Evolutionary conservation across 1,140 invertebrate genomes (phyloP).

Genomic region (Pseudoatta argentina): DNA sequence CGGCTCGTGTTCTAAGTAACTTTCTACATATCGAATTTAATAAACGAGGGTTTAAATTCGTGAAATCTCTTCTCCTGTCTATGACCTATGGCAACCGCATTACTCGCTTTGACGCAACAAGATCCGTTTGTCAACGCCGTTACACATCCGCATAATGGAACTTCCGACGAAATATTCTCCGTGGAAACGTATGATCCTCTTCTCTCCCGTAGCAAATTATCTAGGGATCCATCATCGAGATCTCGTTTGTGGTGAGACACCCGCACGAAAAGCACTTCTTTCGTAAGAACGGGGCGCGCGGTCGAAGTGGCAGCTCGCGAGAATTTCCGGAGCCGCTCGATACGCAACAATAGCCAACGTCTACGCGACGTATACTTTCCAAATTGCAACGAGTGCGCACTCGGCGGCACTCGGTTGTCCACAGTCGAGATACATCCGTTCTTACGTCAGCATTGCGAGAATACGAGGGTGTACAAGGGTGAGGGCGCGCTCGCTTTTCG

Average conservation of each 20-base stretch:
- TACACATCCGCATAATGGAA: not conserved
- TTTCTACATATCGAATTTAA: conserved; percentile 1
- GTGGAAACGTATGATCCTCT: not conserved
- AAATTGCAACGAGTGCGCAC: conserved; percentile 10
- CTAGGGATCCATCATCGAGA: conserved; percentile 30
- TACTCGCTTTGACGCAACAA: conserved; percentile 8
- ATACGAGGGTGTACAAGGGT: not conserved
- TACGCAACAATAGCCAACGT: not conserved
- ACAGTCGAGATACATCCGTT: conserved; percentile 4
- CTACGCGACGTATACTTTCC: not conserved
- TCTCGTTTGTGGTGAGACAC: conserved; percentile 19
- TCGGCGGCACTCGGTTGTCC: not conserved
- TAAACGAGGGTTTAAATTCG: not conserved
- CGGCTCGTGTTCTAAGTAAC: not conserved
- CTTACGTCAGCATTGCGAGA: conserved; percentile 39
- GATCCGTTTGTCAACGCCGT: conserved; percentile 6
- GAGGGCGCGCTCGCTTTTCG: not conserved
- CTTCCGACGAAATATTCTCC: conserved; percentile 7
- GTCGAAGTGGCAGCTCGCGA: conserved; percentile 10
- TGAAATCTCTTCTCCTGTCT: not conserved
- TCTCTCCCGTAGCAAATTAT: not conserved
- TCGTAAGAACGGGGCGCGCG: not conserved
- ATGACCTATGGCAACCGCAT: conserved; percentile 17
- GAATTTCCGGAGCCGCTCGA: conserved; percentile 25
- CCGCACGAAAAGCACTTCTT: not conserved